Percentiles rank a stretch among this genome's conserved stretches.
Evolutionary conservation across 2,113 vertebrate genomes (phyloP).

Genomic region (Neodontobutis hainanensis): DNA sequence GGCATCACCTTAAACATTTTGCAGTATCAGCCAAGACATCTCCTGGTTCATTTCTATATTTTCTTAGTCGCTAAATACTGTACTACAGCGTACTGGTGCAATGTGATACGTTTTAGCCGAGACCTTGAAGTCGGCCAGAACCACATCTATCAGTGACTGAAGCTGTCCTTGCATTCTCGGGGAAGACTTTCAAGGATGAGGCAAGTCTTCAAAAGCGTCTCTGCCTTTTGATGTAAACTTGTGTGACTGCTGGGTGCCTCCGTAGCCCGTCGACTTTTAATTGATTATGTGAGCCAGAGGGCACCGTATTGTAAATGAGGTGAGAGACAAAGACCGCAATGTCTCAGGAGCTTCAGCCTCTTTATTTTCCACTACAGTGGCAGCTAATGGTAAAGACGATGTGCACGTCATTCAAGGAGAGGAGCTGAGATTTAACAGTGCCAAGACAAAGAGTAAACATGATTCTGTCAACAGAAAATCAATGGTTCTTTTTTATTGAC

Average conservation of each 20-base stretch:
- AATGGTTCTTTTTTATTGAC: not conserved
- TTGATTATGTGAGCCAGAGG: conserved; percentile 81
- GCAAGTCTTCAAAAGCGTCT: conserved; percentile 79
- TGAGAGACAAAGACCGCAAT: conserved; percentile 69
- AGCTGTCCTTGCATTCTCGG: conserved; percentile 74
- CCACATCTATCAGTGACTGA: conserved; percentile 79
- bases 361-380: conserved; percentile 55
- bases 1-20: not conserved
- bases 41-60: conserved; percentile 7
- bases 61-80: conserved; percentile 50
- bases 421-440: conserved; percentile 31
- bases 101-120: conserved; percentile 64
- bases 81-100: conserved; percentile 53
- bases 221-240: conserved; percentile 80
- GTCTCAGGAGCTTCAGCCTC: conserved; percentile 48
- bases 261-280: conserved; percentile 67
- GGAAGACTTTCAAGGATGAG: conserved; percentile 74
- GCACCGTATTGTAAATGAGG: conserved; percentile 78
- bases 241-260: conserved; percentile 70
- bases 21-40: conserved; percentile 1
- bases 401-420: conserved; percentile 29
- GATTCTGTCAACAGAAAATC: not conserved
- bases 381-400: conserved; percentile 47
- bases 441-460: not conserved
- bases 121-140: conserved; percentile 76